These are phyloP conservation scores for Leptodactylus fuscus DNA, from an alignment of 2,113 vertebrate genomes.

Conservation along the genomic window DNA sequence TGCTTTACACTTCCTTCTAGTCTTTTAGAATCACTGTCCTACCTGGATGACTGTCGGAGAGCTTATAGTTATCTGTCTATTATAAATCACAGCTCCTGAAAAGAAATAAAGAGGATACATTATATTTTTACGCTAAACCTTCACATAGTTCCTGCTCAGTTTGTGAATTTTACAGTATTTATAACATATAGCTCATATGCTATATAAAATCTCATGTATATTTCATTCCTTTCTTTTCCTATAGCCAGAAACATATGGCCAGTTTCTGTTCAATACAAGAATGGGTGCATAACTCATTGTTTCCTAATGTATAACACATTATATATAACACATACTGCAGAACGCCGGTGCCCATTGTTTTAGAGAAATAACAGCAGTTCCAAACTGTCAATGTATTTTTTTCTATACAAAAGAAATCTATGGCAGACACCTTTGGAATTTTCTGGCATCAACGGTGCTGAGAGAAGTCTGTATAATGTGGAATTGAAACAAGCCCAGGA, in stretches of 20 bases:
- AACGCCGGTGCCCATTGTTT: slow-evolving; percentile 10
- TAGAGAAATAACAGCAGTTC: not conserved
- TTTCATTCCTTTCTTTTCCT: not conserved
- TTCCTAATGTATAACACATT: not conserved
- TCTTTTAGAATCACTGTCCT: not conserved
- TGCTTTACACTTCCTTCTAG: not conserved
- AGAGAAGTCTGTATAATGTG: not conserved
- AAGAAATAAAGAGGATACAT: not conserved
- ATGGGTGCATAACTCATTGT: not conserved
- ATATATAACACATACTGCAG: slow-evolving; percentile 16
- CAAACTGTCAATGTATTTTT: not conserved
- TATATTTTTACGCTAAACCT: not conserved
- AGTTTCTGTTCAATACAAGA: not conserved
- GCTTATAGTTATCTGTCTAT: not conserved
- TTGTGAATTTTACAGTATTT: not conserved
- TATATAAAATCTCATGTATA: not conserved
- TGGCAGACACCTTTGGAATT: slow-evolving; percentile 1
- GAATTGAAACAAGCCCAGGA: not conserved
- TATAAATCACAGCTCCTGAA: not conserved
- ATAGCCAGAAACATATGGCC: no score
- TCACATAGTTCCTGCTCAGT: not conserved
- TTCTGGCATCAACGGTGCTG: not conserved
- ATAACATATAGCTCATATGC: not conserved
- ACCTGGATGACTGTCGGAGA: not conserved
- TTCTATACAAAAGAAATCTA: slow-evolving; percentile 10